Conservation (phyloP, 92 coral and sea anemone genomes). For the Actinernus sp. region DNA sequence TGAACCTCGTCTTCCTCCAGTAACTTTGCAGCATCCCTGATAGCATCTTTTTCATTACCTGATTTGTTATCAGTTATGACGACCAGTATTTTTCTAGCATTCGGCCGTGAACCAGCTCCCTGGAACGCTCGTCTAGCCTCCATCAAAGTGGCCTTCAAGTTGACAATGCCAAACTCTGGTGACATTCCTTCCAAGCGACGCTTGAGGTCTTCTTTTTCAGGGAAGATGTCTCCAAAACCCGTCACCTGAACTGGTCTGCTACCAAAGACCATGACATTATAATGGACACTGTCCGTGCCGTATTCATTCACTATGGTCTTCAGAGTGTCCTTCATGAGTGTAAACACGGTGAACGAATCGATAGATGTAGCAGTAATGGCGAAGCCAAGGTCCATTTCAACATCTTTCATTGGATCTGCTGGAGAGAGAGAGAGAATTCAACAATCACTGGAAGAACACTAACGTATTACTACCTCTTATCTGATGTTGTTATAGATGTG, state of each 20-base stretch:
- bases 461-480: too few species aligned
- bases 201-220: conserved; percentile 12
- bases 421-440: neutral
- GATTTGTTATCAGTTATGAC: conserved; percentile 77
- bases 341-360: conserved; percentile 43
- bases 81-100: conserved; percentile 87
- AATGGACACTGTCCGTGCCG: conserved; percentile 67
- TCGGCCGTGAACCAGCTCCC: conserved; percentile 70
- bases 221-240: conserved; percentile 23
- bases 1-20: conserved; percentile 59
- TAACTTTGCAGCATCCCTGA: conserved; percentile 55
- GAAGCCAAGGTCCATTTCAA: conserved; percentile 68
- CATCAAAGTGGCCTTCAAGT: conserved; percentile 13
- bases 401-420: conserved; percentile 57
- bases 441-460: neutral
- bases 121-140: conserved; percentile 25
- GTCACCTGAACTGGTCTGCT: conserved; percentile 10
- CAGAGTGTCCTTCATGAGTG: conserved; percentile 62
- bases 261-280: conserved; percentile 66
- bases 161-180: conserved; percentile 4
- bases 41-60: conserved; percentile 56
- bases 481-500: too few species aligned
- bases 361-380: conserved; percentile 74
- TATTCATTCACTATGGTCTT: conserved; percentile 65
- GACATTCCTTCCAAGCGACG: conserved; percentile 10